These are phyloP conservation scores for Hemicentrotus pulcherrimus DNA, from an alignment of 35 echinoderm and acorn worm species.

Conservation along the genomic window DNA sequence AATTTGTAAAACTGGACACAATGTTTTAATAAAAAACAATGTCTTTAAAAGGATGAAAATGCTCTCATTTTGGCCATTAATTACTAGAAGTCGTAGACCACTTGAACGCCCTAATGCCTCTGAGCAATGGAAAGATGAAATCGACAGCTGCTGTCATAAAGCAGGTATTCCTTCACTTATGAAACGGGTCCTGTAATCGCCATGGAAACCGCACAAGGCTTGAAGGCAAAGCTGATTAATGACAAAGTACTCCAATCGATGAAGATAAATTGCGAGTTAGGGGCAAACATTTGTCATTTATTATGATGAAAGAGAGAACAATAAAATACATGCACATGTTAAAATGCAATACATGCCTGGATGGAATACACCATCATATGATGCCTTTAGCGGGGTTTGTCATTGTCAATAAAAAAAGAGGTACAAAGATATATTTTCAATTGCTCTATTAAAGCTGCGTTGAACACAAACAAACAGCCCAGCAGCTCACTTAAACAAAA, in stretches of 20 bases:
- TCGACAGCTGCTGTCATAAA: not conserved
- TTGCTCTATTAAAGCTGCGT: no score
- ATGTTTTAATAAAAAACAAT: no score
- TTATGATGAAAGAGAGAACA: not conserved
- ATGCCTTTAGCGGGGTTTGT: no score
- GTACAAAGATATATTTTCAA: no score
- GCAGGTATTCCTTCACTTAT: not conserved
- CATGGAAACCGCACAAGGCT: not conserved
- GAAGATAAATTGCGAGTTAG: not conserved
- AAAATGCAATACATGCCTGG: not conserved
- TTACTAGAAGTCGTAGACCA: no score
- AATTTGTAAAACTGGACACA: no score
- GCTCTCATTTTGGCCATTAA: no score
- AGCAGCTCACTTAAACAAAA: no score
- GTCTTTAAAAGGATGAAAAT: no score
- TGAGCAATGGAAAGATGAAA: not conserved
- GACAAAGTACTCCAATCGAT: not conserved
- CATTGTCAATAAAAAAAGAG: no score
- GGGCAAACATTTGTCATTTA: conserved; percentile 3
- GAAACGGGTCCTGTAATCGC: not conserved
- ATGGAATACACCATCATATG: no score
- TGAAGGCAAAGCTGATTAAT: not conserved
- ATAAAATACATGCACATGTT: not conserved
- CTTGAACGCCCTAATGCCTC: not conserved
- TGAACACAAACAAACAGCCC: no score